phyloP scores from a whole-genome alignment of 2,888 invertebrate genomes.

The Xylota segnis region DNA sequence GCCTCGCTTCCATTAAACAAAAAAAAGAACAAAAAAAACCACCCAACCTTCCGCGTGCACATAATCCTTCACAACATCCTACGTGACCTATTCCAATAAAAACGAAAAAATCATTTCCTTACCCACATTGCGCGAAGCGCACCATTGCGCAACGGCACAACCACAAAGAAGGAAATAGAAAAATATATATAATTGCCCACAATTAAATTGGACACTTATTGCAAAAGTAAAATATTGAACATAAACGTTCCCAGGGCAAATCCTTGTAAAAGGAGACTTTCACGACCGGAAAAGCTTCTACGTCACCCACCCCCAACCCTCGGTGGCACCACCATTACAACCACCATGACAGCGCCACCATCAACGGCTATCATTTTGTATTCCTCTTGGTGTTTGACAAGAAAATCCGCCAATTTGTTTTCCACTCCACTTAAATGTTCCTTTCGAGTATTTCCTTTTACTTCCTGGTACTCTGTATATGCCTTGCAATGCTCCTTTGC shows the following conservation, averaged over 20 bases:
- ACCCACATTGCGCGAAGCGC: neutral
- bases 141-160: slow-evolving; percentile 21
- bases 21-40: neutral
- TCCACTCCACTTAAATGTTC: slow-evolving; percentile 56
- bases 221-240: slow-evolving; percentile 75
- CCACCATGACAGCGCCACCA: slow-evolving; percentile 10
- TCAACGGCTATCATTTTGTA: slow-evolving; percentile 46
- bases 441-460: slow-evolving; percentile 37
- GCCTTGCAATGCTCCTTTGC: neutral
- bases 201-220: slow-evolving; percentile 76
- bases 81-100: slow-evolving; percentile 9
- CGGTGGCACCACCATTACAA: neutral
- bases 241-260: slow-evolving; percentile 48
- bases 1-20: neutral
- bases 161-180: slow-evolving; percentile 27
- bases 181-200: slow-evolving; percentile 66
- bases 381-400: slow-evolving; percentile 69
- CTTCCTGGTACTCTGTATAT: slow-evolving; percentile 38
- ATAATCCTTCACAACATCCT: slow-evolving; percentile 10
- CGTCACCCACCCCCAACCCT: neutral
- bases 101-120: neutral
- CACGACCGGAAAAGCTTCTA: neutral
- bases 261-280: slow-evolving; percentile 33
- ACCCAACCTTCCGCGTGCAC: neutral
- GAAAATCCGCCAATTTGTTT: slow-evolving; percentile 76